Evolutionary conservation across 1,140 invertebrate genomes (phyloP), one percentile per base, ranked within the genome.

Genomic region (Steinernema feltiae): DNA sequence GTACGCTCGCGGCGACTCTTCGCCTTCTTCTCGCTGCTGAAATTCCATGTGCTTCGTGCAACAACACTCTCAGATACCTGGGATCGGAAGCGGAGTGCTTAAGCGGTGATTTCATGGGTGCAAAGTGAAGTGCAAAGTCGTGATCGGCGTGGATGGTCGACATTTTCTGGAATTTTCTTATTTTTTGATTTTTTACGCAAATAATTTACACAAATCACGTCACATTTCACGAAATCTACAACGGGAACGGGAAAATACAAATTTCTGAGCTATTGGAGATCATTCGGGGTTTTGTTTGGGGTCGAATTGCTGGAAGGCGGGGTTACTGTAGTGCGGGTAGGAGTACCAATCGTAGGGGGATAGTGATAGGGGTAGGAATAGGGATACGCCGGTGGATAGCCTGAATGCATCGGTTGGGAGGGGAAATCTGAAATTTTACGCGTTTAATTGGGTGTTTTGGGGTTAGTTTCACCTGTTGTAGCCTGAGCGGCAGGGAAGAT

Each of bases 1-100:
- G 95, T 98, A 71, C 95, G 86, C 86, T 98, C 95, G 46, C 95
- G 88, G 15, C 95, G 89, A 87, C 97, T 95, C 88, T 97, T 98
- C 15, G 53, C 24, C 53, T 63, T 63, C 24, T 63, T 63, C 15
- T 63, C 53, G 24, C 53, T 63, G 53, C 15, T n/a, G 24, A 63
- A 27, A 63, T 7, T 63, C 12, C 53, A 15, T 17, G 12, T n/a
- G 12, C 53, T 3, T 63, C 2, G 53, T 63, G 53, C 53, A 63
- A 15, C 12, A 7, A 63, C 7, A 27, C 3, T 7, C 53, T n/a
- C 7, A 21, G 2, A 27, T 63, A 63, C 53, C 53, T 63, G 7
- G 15, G 12, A 15, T 63, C 53, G 24, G 53, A 63, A 63, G 24
- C 24, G 24, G 24, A 7, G 53, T 63, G 53, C 53, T 63, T 63